Base-by-base conservation (phyloP, 2,113 vertebrate species). In the Tapirus terrestris region DNA sequence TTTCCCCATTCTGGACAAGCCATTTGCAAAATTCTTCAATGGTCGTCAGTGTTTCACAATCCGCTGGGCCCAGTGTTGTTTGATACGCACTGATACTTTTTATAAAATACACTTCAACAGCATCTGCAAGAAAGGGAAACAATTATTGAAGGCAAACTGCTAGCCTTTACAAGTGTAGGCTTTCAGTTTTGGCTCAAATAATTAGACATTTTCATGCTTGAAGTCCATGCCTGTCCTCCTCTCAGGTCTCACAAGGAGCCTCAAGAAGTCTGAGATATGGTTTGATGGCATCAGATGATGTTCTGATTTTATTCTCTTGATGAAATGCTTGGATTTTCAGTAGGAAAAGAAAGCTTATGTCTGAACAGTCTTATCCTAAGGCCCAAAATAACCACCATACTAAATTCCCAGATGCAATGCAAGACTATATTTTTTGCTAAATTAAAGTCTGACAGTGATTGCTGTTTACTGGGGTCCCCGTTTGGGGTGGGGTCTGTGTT, bases 21-120 rank as follows among this genome's bases (percentile, higher is more conserved):
- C 98, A 98, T 75, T 97, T 98, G 79, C 98, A 98, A 87, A 98
- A 98, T 45, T 98, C 98, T 93, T 98, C 97, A 88, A 96, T 80
- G 3, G 97, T 81, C 9, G 13, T 84, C 63, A 98, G 56, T 36
- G 98, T 98, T 92, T 92, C 93, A 68, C 77, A 85, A 80, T 98
- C 75, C 5, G 97, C 79, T 68, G 90, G 77, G 70, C 98, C 98
- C 56, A 98, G 1, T 27, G 95, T 94, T 45, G 68, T 88, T 56
- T 97, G 96, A 86, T 97, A 98, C 6, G 95, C 93, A 53, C 4
- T 82, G 56, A 98, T 97, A 84, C 98, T 98, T 86, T 97, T 96
- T 72, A 65, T 92, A 95, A 98, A 98, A 96, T 97, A 98, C n/a
- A 82, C 91, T 60, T 98, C 97, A 67, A 98, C 97, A 10, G 80